Evolutionary conservation across 2,113 vertebrate genomes (phyloP), one percentile per base, ranked within the genome.

Genomic region (Aptenodytes forsteri): DNA sequence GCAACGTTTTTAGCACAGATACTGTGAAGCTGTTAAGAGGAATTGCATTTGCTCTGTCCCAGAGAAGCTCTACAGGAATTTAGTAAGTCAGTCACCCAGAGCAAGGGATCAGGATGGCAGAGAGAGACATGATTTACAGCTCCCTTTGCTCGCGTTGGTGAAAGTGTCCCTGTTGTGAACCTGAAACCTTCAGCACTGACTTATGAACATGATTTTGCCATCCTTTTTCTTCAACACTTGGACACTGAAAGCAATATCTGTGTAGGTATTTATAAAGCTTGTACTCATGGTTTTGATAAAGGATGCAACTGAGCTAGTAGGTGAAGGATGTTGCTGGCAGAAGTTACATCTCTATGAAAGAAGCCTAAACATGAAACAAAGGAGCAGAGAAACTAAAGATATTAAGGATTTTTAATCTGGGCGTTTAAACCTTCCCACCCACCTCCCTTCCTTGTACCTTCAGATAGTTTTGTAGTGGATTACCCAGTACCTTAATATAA

Each of bases 141-240:
- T 85, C 26, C 13, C 3, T 58, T 90, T 29, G 21, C 44, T 80
- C 0, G 0, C 27, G 87, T 89, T 76, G 65, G 25, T 0, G 0
- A 73, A 75, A 82, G 20, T n/a, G 22, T 94, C 40, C 22, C 22
- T 95, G 13, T 59, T 76, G 47, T 83, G 56, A 88, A 16, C 26
- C 32, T 79, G 44, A 78, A 87, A 73, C 36, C 59, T 78, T 92
- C 44, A 58, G 32, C 26, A 27, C 36, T 89, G 25, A 78, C 25
- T 75, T 72, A 91, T 11, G 46, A 85, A 42, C 6, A 7, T 83
- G 52, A 77, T 25, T 94, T 91, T 96, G 27, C 36, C 34, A 73
- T 85, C 16, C 3, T 83, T 91, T 89, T 78, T 54, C 50, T 91
- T 96, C 69, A 42, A 4, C 5, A n/a, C 22, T 42, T 89, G 66